Conservation (phyloP, 1,140 invertebrate genomes). For the Monochamus saltuarius region DNA sequence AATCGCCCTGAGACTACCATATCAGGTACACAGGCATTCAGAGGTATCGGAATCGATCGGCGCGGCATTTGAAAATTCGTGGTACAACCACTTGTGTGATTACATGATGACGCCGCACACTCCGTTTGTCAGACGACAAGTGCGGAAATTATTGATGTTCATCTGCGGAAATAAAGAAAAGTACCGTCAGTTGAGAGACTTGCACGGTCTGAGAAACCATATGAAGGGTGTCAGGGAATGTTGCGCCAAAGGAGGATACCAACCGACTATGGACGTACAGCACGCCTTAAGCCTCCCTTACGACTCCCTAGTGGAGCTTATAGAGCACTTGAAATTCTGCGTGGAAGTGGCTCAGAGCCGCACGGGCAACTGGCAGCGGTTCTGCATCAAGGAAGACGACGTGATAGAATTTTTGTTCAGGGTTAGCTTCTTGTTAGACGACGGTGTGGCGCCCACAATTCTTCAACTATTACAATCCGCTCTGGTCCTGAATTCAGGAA, state of each 20-base stretch:
- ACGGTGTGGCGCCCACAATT: constrained; percentile 90
- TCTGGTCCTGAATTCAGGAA: constrained; percentile 61
- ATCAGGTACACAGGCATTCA: constrained; percentile 83
- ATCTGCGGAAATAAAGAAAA: constrained; percentile 95
- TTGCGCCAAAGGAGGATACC: constrained; percentile 62
- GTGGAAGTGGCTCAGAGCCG: constrained; percentile 64
- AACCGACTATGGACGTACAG: constrained; percentile 50
- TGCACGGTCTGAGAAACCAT: constrained; percentile 84
- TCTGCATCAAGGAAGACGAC: constrained; percentile 74
- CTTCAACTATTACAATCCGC: constrained; percentile 87
- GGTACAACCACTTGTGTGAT: constrained; percentile 83
- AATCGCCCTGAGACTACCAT: constrained; percentile 90
- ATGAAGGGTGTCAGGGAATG: constrained; percentile 66
- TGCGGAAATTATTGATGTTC: constrained; percentile 86
- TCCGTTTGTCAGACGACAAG: constrained; percentile 69
- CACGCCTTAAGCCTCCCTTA: constrained; percentile 67
- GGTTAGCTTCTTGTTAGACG: constrained; percentile 81
- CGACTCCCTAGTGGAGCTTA: constrained; percentile 86
- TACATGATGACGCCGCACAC: constrained; percentile 94
- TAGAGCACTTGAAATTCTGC: constrained; percentile 93
- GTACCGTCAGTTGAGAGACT: constrained; percentile 89
- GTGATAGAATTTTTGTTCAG: constrained; percentile 78
- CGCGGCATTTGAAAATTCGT: constrained; percentile 62
- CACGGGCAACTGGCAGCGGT: constrained; percentile 88
- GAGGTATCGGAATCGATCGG: constrained; percentile 59